Evolutionary conservation across 2,888 invertebrate genomes (phyloP), one percentile per base, ranked within the genome.

Genomic region (Eueremaeus valkanovi): DNA sequence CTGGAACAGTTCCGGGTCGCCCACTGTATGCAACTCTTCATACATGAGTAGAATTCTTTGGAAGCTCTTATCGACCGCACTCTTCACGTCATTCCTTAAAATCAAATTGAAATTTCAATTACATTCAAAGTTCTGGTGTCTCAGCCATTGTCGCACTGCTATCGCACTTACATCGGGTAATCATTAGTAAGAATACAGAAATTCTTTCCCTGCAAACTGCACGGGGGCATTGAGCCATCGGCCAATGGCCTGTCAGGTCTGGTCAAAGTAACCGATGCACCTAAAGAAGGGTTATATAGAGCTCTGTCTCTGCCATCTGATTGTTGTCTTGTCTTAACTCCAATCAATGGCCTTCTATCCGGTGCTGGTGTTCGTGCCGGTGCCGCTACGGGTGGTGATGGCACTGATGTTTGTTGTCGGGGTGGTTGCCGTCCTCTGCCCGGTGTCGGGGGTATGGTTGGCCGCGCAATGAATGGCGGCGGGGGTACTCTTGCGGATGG

Each of bases 391-490:
- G 70, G 72, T 66, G 68, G 75, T 9, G 24, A 27, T 49, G 83
- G 27, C 82, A 79, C 75, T 83, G 79, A 72, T 82, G 83, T 9
- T 82, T 79, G 27, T 82, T 81, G 31, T 82, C 66, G 55, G 66
- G n/a, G 73, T 42, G 73, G 36, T 18, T 16, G 73, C 24, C 72
- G 76, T 9, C 45, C 36, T 51, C 61, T 18, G 3, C 74, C 36
- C 51, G 76, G 76, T 40, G 73, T 8, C 3, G 68, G 68, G 9
- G 40, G 24, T 24, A 68, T 21, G 3, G 33, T 3, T 68, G 68
- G 68, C 31, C 40, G 31, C 31, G 68, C 33, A 68, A 13, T 3
- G 27, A 58, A 18, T 58, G 58, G 5, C 18, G 16, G 24, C 24
- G 58, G 58, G 24, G 58, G 58, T 2, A 24, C 5, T 24, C 27